Evolutionary conservation across 2,888 invertebrate genomes (phyloP).

Genomic region (Leptothorax acervorum): DNA sequence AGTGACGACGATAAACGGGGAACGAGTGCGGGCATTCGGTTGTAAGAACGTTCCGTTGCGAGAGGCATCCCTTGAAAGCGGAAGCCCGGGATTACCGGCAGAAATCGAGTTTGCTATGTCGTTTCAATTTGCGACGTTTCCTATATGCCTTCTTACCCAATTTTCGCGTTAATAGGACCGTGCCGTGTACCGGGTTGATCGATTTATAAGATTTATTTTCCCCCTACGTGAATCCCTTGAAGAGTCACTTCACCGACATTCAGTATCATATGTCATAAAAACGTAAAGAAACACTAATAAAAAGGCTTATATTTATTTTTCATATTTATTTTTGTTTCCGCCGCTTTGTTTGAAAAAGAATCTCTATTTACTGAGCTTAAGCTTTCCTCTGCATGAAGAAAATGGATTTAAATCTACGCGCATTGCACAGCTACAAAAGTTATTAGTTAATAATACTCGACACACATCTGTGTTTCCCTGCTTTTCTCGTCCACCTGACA

Average conservation of each 20-base stretch:
- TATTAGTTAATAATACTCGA: not conserved
- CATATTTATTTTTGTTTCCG: not conserved
- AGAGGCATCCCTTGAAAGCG: slow-evolving; percentile 78
- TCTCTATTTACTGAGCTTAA: not conserved
- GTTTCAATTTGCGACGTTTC: slow-evolving; percentile 84
- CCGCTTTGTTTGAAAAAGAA: not conserved
- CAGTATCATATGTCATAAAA: not conserved
- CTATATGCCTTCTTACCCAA: slow-evolving; percentile 84
- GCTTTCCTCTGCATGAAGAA: not conserved
- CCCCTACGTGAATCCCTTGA: not conserved
- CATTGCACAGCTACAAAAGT: not conserved
- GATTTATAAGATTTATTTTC: slow-evolving; percentile 19
- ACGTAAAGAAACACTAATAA: not conserved
- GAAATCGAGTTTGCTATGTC: slow-evolving; percentile 84
- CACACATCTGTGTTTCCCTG: too few species aligned
- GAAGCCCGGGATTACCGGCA: slow-evolving; percentile 83
- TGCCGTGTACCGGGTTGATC: slow-evolving; percentile 43
- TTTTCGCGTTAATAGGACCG: slow-evolving; percentile 75
- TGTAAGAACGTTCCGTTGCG: slow-evolving; percentile 59
- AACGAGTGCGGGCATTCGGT: slow-evolving; percentile 66
- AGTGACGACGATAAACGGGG: slow-evolving; percentile 47
- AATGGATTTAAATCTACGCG: not conserved
- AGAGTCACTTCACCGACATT: not conserved
- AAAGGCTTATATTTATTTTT: not conserved
- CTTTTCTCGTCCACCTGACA: not conserved